phyloP scores from a whole-genome alignment of 2,113 vertebrate genomes.

The Myotis brandtii region DNA sequence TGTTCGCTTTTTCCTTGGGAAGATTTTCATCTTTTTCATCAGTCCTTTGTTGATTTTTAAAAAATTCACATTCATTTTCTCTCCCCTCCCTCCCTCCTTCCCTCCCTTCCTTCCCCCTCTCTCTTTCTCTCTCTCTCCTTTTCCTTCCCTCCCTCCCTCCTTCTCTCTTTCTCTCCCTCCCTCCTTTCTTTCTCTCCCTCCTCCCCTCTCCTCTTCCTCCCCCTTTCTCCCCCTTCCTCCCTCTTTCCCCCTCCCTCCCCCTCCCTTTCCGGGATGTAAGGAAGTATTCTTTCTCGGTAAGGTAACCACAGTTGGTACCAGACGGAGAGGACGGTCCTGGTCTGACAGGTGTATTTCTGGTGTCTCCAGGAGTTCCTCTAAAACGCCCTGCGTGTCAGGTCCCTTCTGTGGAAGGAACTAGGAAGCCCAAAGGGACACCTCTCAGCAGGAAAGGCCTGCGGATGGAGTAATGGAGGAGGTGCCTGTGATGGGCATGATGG shows the following conservation, averaged over 20 bases:
- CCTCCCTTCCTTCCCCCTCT: neutral
- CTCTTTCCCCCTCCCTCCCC: neutral
- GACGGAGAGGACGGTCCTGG: neutral
- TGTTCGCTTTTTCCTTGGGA: neutral
- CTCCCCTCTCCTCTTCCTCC: neutral
- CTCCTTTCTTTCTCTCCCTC: neutral
- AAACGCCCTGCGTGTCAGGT: neutral
- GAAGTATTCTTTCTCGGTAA: neutral
- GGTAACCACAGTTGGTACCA: neutral
- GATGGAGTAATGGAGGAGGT: neutral
- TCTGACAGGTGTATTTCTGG: neutral
- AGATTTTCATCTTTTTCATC: neutral
- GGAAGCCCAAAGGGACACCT: neutral
- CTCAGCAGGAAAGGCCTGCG: neutral
- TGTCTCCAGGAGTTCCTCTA: neutral
- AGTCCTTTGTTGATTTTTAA: neutral
- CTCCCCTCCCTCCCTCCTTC: too few species aligned
- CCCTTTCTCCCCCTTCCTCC: neutral
- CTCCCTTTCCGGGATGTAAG: neutral
- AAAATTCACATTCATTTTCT: too few species aligned
- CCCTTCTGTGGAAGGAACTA: constrained; percentile 11
- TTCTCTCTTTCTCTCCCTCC: neutral
- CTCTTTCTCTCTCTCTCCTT: neutral
- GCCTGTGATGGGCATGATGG: neutral
- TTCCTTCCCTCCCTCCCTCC: neutral